A percentile compares a stretch with the other conserved stretches of the same genome.
phyloP scores from a whole-genome alignment of 2,888 invertebrate species.

The Automeris io region DNA sequence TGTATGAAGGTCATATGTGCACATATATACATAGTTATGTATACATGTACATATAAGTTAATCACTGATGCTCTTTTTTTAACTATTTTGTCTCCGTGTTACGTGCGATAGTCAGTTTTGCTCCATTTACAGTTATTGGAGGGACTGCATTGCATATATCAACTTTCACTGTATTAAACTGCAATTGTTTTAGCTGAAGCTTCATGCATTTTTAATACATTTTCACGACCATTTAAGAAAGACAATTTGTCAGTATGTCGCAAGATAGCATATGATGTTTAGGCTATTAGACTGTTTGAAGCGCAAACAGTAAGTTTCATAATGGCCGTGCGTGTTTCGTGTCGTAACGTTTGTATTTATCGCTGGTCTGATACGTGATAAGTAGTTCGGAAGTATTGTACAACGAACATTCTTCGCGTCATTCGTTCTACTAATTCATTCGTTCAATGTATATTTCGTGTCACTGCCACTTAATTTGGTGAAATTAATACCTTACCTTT shows the following conservation, averaged over 20 bases:
- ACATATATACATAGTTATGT: slow-evolving; percentile 43
- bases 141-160: slow-evolving; percentile 35
- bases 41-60: slow-evolving; percentile 12
- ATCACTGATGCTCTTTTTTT: slow-evolving; percentile 16
- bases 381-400: slow-evolving; percentile 24
- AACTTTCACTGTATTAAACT: slow-evolving; percentile 45
- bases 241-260: too few relatives aligned
- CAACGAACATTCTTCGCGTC: slow-evolving; percentile 11
- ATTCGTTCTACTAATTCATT: slow-evolving; percentile 16
- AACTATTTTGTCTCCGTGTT: slow-evolving; percentile 18
- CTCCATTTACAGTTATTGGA: slow-evolving; percentile 53
- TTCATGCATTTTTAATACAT: not conserved
- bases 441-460: slow-evolving; percentile 3
- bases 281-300: too few relatives aligned
- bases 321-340: slow-evolving; percentile 28
- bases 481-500: too few relatives aligned
- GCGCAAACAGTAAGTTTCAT: slow-evolving; percentile 36
- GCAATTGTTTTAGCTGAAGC: slow-evolving; percentile 9
- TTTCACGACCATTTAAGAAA: slow-evolving; percentile 13
- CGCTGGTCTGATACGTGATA: slow-evolving; percentile 39
- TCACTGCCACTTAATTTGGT: not conserved
- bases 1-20: slow-evolving; percentile 50
- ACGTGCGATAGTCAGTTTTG: slow-evolving; percentile 31
- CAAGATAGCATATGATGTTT: too few relatives aligned
- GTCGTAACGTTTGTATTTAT: slow-evolving; percentile 39